Evolutionary conservation across 2,888 invertebrate genomes (phyloP).

Genomic region (Archips crataeganus): DNA sequence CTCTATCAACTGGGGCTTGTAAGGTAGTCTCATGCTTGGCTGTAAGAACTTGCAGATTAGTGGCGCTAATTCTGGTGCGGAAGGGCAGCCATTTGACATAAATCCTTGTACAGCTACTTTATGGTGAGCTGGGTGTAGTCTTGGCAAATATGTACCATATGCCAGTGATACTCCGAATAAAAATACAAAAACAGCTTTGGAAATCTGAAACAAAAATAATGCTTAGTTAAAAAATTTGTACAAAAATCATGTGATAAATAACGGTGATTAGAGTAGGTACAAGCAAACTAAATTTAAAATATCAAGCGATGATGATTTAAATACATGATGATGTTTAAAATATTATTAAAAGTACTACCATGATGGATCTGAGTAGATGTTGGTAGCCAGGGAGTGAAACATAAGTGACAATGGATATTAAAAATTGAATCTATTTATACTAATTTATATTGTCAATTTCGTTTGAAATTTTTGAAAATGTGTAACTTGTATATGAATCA

Average conservation of each 20-base stretch:
- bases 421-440: constrained; percentile 21
- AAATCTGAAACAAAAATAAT: constrained; percentile 49
- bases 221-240: too few species aligned
- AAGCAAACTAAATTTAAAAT: neutral
- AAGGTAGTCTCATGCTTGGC: constrained; percentile 56
- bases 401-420: constrained; percentile 9
- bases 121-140: constrained; percentile 8
- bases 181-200: constrained; percentile 48
- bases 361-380: constrained; percentile 16
- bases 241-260: neutral
- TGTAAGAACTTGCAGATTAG: constrained; percentile 51
- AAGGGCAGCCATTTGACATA: constrained; percentile 30
- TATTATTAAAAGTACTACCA: constrained; percentile 24
- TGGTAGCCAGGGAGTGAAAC: neutral
- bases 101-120: constrained; percentile 1
- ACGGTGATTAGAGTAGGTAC: too few species aligned
- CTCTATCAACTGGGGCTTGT: constrained; percentile 46
- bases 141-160: constrained; percentile 20
- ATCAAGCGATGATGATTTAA: neutral
- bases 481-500: constrained; percentile 26
- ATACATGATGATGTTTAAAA: neutral
- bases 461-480: neutral
- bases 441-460: too few species aligned
- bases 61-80: constrained; percentile 44
- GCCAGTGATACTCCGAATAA: constrained; percentile 50